Evolutionary conservation across 2,888 invertebrate species (phyloP), one percentile per base, ranked within the genome.

Genomic region (Ceramica pisi): DNA sequence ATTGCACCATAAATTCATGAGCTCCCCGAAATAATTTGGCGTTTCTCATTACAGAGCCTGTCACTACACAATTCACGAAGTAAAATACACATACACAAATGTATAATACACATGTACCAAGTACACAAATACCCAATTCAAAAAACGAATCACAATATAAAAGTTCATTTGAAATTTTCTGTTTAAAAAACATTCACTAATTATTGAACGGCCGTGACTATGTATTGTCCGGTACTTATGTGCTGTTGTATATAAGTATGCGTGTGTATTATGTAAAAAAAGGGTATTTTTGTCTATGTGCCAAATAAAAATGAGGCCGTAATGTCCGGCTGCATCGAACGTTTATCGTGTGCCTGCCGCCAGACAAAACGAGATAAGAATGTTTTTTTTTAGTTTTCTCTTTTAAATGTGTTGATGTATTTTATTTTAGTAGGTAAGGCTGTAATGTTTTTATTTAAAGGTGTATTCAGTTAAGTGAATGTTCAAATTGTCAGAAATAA

Each of bases 241-340:
- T 66, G 26, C 74, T 73, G 6, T 55, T 72, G 66, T 77, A 81
- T 56, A 78, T 83, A 87, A 89, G 90, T 90, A 88, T 90, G 90
- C 86, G 90, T 92, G 91, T 89, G 87, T 88, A 85, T 92, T 93
- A 90, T 92, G 91, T 90, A 91, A 93, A 94, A 93, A 95, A 95
- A 93, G 94, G 94, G 93, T 92, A 93, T 93, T 95, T 95, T 95
- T 94, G 94, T 94, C 95, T 95, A 95, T 95, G 94, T 95, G 94
- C 94, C 94, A 94, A 95, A 95, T 95, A 95, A 95, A 95, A 95
- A 95, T 95, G 95, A 95, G 95, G 92, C 89, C 94, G 94, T 95
- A 94, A 95, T 95, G 94, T 95, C 94, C 95, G 92, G 92, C 90
- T 89, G 93, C 90, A 91, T 89, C 90, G 91, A 89, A 88, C 94